Base-by-base conservation (phyloP, 2,888 invertebrate species). In the Callyntrura guangdongensis region DNA sequence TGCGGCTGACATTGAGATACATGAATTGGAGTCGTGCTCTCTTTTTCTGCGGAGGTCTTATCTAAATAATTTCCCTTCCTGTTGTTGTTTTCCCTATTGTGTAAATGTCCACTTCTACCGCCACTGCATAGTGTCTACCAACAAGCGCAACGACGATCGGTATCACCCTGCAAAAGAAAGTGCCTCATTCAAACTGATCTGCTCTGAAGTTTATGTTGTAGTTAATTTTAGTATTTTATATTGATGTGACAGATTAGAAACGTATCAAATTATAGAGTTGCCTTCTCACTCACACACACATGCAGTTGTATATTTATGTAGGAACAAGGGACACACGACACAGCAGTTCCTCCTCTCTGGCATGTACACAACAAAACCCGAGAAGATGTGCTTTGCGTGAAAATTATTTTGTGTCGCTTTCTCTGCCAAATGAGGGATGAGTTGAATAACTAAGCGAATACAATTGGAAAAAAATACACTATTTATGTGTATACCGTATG, bases 181-280 rank as follows among this genome's bases (percentile, higher is more conserved):
- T 25, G 25, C 25, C 22, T 64, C 25, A 25, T 25, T 25, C 72
- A 17, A 84, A 64, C 72, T 83, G 22, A 59, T 11, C 67, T 67
- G 17, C 8, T 27, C 14, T 36, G 36, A 36, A 36, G 36, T 36
- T 36, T 36, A 36, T 36, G 56, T 56, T 82, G 22, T 45, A 36
- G 12, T 56, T 84, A 84, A 84, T 84, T 84, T 69, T 45, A 56
- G 53, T 64, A 36, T 36, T 84, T 84, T 69, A 84, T 84, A 56
- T 84, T 84, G 69, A 84, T 72, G 25, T 69, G 69, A 53, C n/a
- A 84, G 84, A 84, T 84, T 84, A 84, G 69, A 83, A 47, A 25
- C 47, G 17, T 72, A 84, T 84, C 56, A 27, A 49, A 11, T 45
- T 64, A 56, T 27, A 79, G 25, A 22, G 4, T 25, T 56, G 53